Conservation (phyloP, 2,888 invertebrate species). For the Mythimna loreyi region DNA sequence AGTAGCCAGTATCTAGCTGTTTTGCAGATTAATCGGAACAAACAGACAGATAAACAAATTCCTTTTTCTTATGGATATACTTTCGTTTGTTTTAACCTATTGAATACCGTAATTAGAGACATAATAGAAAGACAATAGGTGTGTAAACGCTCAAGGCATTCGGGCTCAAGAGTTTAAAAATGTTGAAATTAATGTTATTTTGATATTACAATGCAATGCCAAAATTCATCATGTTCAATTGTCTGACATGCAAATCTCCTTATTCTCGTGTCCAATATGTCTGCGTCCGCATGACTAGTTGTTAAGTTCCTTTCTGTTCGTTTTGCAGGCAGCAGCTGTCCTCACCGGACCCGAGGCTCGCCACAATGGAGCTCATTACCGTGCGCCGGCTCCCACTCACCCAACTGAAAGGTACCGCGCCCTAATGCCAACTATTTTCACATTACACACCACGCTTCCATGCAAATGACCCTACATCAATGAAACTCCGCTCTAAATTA, state of each 20-base stretch:
- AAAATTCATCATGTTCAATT: not conserved
- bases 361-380: constrained; percentile 79
- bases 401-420: constrained; percentile 80
- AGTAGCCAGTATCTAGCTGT: too few relatives aligned
- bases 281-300: constrained; percentile 39
- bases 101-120: too few relatives aligned
- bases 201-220: not conserved
- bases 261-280: constrained; percentile 18
- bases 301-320: constrained; percentile 54
- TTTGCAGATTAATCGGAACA: too few relatives aligned
- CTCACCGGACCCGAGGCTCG: constrained; percentile 72
- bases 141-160: too few relatives aligned
- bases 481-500: constrained; percentile 56
- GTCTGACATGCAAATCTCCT: not conserved
- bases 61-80: too few relatives aligned
- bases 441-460: constrained; percentile 54
- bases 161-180: too few relatives aligned
- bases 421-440: constrained; percentile 58
- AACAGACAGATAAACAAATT: too few relatives aligned
- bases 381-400: constrained; percentile 66
- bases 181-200: too few relatives aligned
- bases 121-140: too few relatives aligned
- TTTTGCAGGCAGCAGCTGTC: constrained; percentile 80
- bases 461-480: constrained; percentile 63
- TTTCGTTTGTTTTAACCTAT: too few relatives aligned